Evolutionary conservation across 2,113 vertebrate species (phyloP).

Genomic region (Lepidothrix coronata): DNA sequence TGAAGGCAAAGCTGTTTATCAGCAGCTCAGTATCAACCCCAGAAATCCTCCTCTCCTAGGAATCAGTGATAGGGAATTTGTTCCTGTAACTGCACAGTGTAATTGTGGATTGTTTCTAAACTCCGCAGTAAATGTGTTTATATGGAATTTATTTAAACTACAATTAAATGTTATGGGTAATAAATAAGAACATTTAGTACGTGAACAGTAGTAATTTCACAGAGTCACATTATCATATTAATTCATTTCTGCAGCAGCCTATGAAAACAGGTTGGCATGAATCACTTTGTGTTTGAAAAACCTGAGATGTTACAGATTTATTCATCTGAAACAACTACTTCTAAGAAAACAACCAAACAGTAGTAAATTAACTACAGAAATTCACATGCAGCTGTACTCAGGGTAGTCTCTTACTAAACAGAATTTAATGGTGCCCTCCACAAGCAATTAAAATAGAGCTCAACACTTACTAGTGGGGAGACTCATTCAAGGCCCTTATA

Average conservation of each 20-base stretch:
- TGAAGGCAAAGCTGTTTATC: not conserved
- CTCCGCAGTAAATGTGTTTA: not conserved
- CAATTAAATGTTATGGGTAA: not conserved
- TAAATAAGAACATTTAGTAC: not conserved
- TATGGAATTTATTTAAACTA: not conserved
- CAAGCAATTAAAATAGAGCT: not conserved
- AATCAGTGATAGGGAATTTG: not conserved
- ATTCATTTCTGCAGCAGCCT: not conserved
- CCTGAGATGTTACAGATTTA: not conserved
- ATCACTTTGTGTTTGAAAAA: not conserved
- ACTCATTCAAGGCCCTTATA: not conserved
- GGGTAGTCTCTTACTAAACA: not conserved
- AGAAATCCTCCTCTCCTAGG: not conserved
- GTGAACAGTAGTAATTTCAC: not conserved
- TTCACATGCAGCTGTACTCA: not conserved
- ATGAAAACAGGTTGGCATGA: not conserved
- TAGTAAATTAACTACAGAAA: not conserved
- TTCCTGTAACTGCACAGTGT: not conserved
- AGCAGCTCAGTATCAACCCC: not conserved
- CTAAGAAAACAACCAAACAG: not conserved
- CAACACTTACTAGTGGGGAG: not conserved
- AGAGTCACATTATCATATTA: constrained; percentile 9
- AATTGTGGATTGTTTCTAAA: not conserved
- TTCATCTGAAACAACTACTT: not conserved
- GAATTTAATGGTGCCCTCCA: not conserved